Percentiles rank a stretch among this genome's conserved stretches.
Conservation (phyloP, 2,113 vertebrate genomes). For the Speoplatyrhinus poulsoni region DNA sequence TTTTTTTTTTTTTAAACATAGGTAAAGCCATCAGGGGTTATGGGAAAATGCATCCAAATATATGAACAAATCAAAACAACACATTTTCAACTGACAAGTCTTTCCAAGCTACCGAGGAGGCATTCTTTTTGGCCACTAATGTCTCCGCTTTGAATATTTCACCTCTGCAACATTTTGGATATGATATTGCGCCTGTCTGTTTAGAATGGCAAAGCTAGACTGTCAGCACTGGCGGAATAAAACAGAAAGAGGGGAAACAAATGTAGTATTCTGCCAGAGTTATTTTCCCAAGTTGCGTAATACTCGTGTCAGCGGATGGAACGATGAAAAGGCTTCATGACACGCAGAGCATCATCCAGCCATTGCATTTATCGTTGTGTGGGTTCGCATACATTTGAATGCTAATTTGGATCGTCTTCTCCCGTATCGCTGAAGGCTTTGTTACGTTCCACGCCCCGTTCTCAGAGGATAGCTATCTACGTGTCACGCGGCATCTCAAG, state of each 20-base stretch:
- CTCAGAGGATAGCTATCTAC: constrained; percentile 29
- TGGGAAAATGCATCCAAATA: too few relatives aligned
- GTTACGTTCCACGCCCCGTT: constrained; percentile 17
- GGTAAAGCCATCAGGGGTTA: too few relatives aligned
- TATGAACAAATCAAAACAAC: too few relatives aligned
- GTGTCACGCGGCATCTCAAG: constrained; percentile 39
- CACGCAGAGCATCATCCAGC: constrained; percentile 7
- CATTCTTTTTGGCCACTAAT: too few relatives aligned
- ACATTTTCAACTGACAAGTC: too few relatives aligned
- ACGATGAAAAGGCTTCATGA: background rate
- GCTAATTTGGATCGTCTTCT: constrained; percentile 15
- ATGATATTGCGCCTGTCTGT: background rate
- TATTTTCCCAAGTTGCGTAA: background rate
- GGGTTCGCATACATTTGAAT: constrained; percentile 25
- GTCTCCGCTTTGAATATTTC: too few relatives aligned
- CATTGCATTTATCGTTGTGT: constrained; percentile 8
- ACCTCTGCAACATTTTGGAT: too few relatives aligned
- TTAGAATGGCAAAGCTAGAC: background rate
- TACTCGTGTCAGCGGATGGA: constrained; percentile 7
- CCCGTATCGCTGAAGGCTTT: constrained; percentile 1
- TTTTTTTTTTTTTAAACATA: too few relatives aligned
- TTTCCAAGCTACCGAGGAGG: too few relatives aligned
- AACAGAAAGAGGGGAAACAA: background rate
- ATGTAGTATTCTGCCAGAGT: background rate
- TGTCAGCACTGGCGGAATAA: too few relatives aligned